Base-by-base conservation (phyloP, 2,113 vertebrate genomes). In the Felis chaus region DNA sequence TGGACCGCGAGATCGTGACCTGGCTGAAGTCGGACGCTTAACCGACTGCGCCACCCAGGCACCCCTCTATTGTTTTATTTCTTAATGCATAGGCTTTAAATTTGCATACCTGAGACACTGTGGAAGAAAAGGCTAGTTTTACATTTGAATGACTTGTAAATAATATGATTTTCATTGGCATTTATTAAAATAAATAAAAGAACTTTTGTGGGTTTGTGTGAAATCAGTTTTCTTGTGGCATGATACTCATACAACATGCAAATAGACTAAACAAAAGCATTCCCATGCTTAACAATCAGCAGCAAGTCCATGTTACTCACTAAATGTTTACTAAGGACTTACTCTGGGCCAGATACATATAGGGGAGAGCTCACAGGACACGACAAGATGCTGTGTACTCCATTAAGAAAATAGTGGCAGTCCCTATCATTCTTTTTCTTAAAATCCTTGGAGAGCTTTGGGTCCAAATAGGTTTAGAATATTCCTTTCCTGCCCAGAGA, bases 181-280 rank as follows among this genome's bases (percentile, higher is more conserved):
- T 48, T 68, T 87, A 93, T 96, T 88, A 91, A 97, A 93, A 84
- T 63, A 92, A 90, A 92, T 80, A 92, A 79, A 89, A 91, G 33
- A 94, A n/a, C 91, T 96, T 29, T 96, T 91, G 36, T 84, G 90
- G 23, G 7, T 61, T 82, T 95, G 48, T 23, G 66, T 66, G 53
- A 81, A 96, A 53, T 80, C n/a, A 15, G 23, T 95, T 95, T 96
- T 71, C 45, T 78, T 7, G 19, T 57, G 68, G 78, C 61, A 31
- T 69, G 57, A 48, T 45, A 79, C 29, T 74, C 63, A 81, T 19
- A 29, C 36, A 92, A 45, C 71, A 69, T 66, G 69, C 14, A 76
- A 76, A 27, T 25, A 95, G 88, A 96, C 96, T 93, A 97, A 97
- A 97, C 79, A 57, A 86, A 97, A 74, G 57, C 86, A 79, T 95